Evolutionary conservation across 1,140 invertebrate species (phyloP), one percentile per base, ranked within the genome.

Genomic region (Hylyphantes graminicola): DNA sequence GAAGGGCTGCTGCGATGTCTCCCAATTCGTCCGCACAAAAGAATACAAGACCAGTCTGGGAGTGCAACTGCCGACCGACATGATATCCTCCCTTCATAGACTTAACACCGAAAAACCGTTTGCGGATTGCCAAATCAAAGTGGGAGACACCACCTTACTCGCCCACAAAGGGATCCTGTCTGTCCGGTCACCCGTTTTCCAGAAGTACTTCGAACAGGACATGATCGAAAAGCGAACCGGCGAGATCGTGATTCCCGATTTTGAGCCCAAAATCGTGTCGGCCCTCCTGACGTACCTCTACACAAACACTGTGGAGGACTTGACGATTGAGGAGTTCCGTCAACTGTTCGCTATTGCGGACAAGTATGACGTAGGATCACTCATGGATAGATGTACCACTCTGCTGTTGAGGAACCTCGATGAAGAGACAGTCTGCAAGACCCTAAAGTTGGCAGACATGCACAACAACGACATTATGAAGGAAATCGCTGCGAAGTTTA

Each of bases 221-320:
- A 35, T 21, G 3, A 11, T 13, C 15, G 72, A 74, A 35, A 59
- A 48, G 54, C 19, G 17, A 3, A 5, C 3, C 11, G 54, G 21
- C 19, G 8, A 35, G 15, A n/a, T 74, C 5, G 19, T 15, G 5
- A 57, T 74, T 13, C 4, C 53, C 21, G 72, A 74, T 57, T 11
- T 74, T 0, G 72, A 55, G 6, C 35, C 35, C 10, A 5, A 10
- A 19, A 13, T 55, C 8, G 7, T 74, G 6, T 12, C 55, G 8
- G 54, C 53, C 54, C 35, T 74, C 2, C 17, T 74, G 54, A 35
- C 17, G 19, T 74, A 59, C 12, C 17, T 74, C 17, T 74, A 74
- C 54, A 74, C 54, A 0, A 55, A 21, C 11, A 21, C 19, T 15
- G 54, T 74, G 0, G 12, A 74, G 13, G 51, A 59, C 9, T 12